Evolutionary conservation across 2,113 vertebrate genomes (phyloP), one percentile per base, ranked within the genome.

Genomic region (Cephalopholis sonnerati): DNA sequence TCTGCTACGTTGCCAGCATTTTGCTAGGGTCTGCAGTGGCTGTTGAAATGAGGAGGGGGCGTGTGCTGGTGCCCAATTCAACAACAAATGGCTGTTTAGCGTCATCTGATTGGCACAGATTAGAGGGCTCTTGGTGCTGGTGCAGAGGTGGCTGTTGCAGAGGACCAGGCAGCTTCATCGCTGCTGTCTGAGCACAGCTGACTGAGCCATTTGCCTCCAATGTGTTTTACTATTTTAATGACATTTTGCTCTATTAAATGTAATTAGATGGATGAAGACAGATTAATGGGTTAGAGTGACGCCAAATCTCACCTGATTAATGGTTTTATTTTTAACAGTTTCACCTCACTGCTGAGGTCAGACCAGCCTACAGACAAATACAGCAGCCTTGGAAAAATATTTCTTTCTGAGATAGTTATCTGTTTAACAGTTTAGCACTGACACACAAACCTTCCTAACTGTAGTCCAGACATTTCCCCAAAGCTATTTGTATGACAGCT

Each of bases 81-180:
- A 91, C 90, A 91, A 91, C 89, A 93, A 94, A 91, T 86, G 87
- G 87, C 87, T 87, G 85, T 87, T 91, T 89, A 84, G 87, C 89
- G 57, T 87, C 89, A 88, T 92, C 73, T 93, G 92, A 93, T 93
- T 92, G 93, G 90, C 94, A 92, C 87, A 93, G 92, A 95, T 93
- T 93, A 93, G 90, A 91, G 90, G 91, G 87, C 87, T 88, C 73
- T 87, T 51, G 67, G 66, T 55, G 85, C 50, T 41, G 81, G 75
- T 92, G 93, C 77, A 90, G 91, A 92, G 93, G 90, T 77, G 92
- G 92, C 86, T 74, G 65, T 74, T 74, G 71, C 84, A 81, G 77
- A 84, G 76, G 76, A 86, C 81, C 80, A 79, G 74, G 77, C 77
- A 58, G 83, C 84, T 82, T 83, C 74, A 44, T 62, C 25, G 68